phyloP scores from a whole-genome alignment of 1,140 invertebrate species.

The Dendroctonus valens region DNA sequence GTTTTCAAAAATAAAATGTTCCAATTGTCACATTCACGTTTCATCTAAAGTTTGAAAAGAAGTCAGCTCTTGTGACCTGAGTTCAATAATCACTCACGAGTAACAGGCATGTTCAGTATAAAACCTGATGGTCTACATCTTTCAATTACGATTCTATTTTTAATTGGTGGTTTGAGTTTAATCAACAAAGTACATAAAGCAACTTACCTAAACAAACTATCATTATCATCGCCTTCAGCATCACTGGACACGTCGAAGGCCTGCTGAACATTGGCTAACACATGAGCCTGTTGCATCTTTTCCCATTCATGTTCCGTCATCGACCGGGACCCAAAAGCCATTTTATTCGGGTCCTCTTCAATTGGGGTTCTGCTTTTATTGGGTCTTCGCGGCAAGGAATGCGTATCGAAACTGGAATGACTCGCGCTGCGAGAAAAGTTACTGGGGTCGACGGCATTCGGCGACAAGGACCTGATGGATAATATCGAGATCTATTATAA shows the following conservation, averaged over 20 bases:
- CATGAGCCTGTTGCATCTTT: slow-evolving; percentile 90
- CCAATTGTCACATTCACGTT: too few relatives aligned
- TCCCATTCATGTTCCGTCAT: slow-evolving; percentile 87
- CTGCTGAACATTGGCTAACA: slow-evolving; percentile 88
- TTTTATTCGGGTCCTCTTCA: slow-evolving; percentile 67
- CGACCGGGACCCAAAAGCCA: slow-evolving; percentile 58
- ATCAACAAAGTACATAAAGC: neutral
- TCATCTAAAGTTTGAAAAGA: too few relatives aligned
- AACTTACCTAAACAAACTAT: slow-evolving; percentile 30
- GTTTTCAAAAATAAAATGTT: too few relatives aligned
- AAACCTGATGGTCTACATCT: too few relatives aligned
- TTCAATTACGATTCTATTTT: too few relatives aligned
- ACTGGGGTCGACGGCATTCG: slow-evolving; percentile 65
- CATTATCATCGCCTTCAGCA: slow-evolving; percentile 66
- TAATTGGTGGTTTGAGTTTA: neutral
- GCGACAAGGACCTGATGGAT: slow-evolving; percentile 69
- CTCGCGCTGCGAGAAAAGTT: slow-evolving; percentile 71
- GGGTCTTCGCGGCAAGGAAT: slow-evolving; percentile 67
- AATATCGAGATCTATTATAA: neutral
- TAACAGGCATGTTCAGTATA: too few relatives aligned
- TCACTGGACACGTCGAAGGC: slow-evolving; percentile 73
- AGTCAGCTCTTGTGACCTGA: too few relatives aligned
- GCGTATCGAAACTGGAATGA: slow-evolving; percentile 77
- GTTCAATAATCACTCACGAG: too few relatives aligned
- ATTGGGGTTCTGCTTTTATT: slow-evolving; percentile 62